phyloP scores from a whole-genome alignment of 1,140 invertebrate genomes.

The Grapholita molesta region DNA sequence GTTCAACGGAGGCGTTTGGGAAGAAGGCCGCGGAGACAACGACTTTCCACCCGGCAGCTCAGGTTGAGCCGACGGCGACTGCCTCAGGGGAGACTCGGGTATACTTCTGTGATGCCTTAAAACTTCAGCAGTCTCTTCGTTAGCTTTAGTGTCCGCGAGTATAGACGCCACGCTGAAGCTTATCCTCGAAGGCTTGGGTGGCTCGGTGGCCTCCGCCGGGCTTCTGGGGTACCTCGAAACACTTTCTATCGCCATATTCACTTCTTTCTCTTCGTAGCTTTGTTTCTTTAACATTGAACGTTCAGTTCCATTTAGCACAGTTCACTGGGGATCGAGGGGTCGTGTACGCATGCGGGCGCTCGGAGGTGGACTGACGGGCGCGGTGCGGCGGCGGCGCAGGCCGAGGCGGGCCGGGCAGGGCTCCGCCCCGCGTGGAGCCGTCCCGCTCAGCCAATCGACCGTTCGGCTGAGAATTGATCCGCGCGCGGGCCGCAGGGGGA shows the following conservation, averaged over 20 bases:
- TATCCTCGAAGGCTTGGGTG: conserved; percentile 79
- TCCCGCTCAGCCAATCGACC: conserved; percentile 71
- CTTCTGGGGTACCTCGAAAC: conserved; percentile 73
- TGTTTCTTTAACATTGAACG: conserved; percentile 76
- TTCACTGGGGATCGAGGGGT: conserved; percentile 61
- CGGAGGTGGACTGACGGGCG: conserved; percentile 65
- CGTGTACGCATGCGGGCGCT: conserved; percentile 75
- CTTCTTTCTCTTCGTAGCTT: conserved; percentile 70
- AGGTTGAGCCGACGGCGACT: conserved; percentile 66
- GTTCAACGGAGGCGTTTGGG: conserved; percentile 62
- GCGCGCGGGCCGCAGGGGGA: conserved; percentile 59
- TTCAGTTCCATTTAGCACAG: conserved; percentile 74
- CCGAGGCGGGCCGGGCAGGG: conserved; percentile 37
- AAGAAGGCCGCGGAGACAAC: conserved; percentile 51
- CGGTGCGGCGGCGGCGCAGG: conserved; percentile 34
- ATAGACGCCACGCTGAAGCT: conserved; percentile 85
- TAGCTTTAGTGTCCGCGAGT: conserved; percentile 81
- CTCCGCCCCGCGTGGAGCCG: conserved; percentile 43
- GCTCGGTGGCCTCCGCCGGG: conserved; percentile 77
- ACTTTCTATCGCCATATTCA: conserved; percentile 78
- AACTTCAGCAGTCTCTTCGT: conserved; percentile 67
- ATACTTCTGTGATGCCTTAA: conserved; percentile 70
- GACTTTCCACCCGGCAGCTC: conserved; percentile 68
- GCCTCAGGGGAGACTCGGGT: conserved; percentile 68
- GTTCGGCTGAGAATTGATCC: conserved; percentile 65